Base-by-base conservation (phyloP, 2,888 invertebrate genomes). In the Chloromyia formosa region DNA sequence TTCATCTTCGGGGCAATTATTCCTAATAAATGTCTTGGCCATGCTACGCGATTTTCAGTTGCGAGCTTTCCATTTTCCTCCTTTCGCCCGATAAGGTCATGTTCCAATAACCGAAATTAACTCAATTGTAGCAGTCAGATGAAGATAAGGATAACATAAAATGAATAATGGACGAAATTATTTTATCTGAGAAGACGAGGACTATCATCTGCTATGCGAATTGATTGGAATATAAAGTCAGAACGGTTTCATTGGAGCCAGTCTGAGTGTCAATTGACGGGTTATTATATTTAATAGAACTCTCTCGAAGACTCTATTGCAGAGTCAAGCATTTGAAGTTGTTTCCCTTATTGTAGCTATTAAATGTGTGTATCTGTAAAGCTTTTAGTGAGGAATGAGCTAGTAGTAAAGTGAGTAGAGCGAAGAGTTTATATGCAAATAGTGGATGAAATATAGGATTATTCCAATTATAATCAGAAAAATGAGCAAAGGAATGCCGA, bases 1-100 rank as follows among this genome's bases (percentile, higher is more conserved):
- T 69, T 45, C 22, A 45, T 58, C 45, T 40, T 27, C 23, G 16
- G 56, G 54, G 56, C 14, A 71, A 71, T 71, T 58, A 71, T 71
- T 71, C 23, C 40, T 71, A 18, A 71, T 69, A 40, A 54, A 69
- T 54, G 68, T 53, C 22, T 53, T 40, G 40, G 35, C 40, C 22
- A 49, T 12, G 60, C 27, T 60, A n/a, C 18, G 23, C 42, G 62
- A 9, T 62, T 16, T 62, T n/a, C 27, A 40, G 62, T 20, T 40
- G 40, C 7, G 40, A n/a, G 1, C 14, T 10, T n/a, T 20, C 22
- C 5, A 10, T 18, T 16, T 2, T 7, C 7, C 27, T 35, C 14
- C 53, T 14, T 3, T 3, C 14, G 16, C 20, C 10, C 20, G 22
- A 56, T 56, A 56, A 20, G 56, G 22, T 56, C 56, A 20, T 56